A percentile compares a stretch with the other conserved stretches of the same genome.
phyloP scores from a whole-genome alignment of 2,113 vertebrate species.

The Rattus rattus region DNA sequence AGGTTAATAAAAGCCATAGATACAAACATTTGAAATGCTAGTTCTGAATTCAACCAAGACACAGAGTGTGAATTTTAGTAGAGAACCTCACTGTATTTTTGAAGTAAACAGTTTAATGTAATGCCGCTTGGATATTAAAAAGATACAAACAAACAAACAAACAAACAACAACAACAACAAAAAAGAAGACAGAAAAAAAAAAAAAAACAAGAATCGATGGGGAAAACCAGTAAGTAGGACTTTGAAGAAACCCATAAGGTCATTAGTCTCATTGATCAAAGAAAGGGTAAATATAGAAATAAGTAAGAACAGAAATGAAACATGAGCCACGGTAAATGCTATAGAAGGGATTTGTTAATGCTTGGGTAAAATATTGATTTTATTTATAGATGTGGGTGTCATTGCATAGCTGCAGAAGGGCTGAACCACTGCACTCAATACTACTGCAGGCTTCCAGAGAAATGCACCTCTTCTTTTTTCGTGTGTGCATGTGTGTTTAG shows the following conservation, averaged over 20 bases:
- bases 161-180: too few species aligned
- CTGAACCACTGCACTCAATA: not conserved
- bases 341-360: constrained; percentile 17
- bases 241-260: constrained; percentile 64
- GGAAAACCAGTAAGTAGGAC: constrained; percentile 65
- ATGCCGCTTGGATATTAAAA: not conserved
- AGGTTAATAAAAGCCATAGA: constrained; percentile 36
- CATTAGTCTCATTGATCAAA: constrained; percentile 64
- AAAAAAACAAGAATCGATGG: constrained; percentile 56
- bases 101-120: not conserved
- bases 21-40: constrained; percentile 8
- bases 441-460: not conserved
- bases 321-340: constrained; percentile 1
- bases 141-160: not conserved
- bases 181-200: too few species aligned
- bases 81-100: not conserved
- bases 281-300: constrained; percentile 51
- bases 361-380: constrained; percentile 17
- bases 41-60: constrained; percentile 43
- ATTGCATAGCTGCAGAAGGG: not conserved
- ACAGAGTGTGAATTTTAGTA: not conserved
- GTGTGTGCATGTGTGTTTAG: not conserved
- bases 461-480: not conserved
- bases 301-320: constrained; percentile 51
- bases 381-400: not conserved